Evolutionary conservation across 2,797 vertebrate species (phyloP), one percentile per base, ranked within the genome.

Genomic region (Rhyacichthys aspro): DNA sequence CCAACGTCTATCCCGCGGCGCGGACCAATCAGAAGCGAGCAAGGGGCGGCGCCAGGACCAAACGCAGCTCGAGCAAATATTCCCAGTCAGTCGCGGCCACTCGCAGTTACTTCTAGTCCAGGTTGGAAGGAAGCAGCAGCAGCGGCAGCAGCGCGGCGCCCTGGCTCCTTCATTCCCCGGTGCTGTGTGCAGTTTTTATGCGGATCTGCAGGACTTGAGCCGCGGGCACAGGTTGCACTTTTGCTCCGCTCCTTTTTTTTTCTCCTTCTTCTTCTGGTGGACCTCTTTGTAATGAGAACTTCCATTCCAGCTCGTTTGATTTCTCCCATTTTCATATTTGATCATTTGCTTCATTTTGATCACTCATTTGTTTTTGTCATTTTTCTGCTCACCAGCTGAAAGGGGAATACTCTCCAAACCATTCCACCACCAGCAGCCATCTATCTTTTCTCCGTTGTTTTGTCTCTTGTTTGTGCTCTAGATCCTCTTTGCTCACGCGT

Each of bases 81-180:
- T 81, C 80, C 59, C 80, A 76, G 80, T 86, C 80, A 74, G 81
- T 85, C 82, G 53, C 76, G 53, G 54, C 78, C 63, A 62, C 69
- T 85, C 59, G 74, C 86, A 83, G 87, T 86, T 90, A 91, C 86
- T 92, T 84, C 83, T 74, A 77, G 78, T 75, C 72, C 79, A 83
- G 91, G 71, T 74, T 59, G 16, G 50, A 23, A 53, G 37, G 32
- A 32, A 49, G 52, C 52, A 54, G 49, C 49, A 37, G 33, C 48
- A 50, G 39, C 39, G 14, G 39, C 15, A 42, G 83, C 23, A 28
- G 23, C 23, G 23, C 23, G 3, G 23, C 23, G 7, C 23, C 23
- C 23, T 28, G 23, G 59, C 38, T 14, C 70, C 79, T 63, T 56
- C 76, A 64, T 68, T 69, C 70, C 62, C 50, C 1, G 48, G 15